Base-by-base conservation (phyloP, 2,797 vertebrate species). In the Melanotaenia boesemani region DNA sequence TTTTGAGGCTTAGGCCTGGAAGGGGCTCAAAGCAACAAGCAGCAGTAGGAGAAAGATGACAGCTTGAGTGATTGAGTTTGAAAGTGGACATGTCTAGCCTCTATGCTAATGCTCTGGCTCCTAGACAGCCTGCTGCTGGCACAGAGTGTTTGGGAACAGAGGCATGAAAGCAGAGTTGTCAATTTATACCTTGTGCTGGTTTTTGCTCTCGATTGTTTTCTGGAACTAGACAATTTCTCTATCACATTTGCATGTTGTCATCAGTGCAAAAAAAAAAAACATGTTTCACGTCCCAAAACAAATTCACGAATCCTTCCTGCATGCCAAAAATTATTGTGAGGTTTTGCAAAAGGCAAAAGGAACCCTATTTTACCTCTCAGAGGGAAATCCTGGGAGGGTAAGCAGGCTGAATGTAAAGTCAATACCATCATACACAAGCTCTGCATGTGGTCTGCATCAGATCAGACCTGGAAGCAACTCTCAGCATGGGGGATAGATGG, bases 61-160 rank as follows among this genome's bases (percentile, higher is more conserved):
- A 90, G 91, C 87, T 84, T 55, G 84, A 81, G 82, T 91, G 89
- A 90, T 82, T 82, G 86, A 79, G 79, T 88, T 88, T 90, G 78
- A 89, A 82, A 92, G 85, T 86, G 89, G 89, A 91, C 92, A 90
- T 94, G 92, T 94, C 93, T 94, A 82, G 91, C 87, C 82, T 86
- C 91, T 94, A 94, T 95, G 93, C 93, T 94, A 95, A 94, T 94
- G 89, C 85, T 84, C 81, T 78, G 86, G 84, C 85, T 89, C 77
- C 83, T 87, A 93, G 91, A 93, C 88, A 79, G 88, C 79, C 91
- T 82, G 86, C 76, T 87, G 74, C 79, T 89, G 81, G 84, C 74
- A 76, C 74, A 64, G 73, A 24, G 63, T 54, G 70, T 85, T 81
- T 67, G 75, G 63, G 50, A 72, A 46, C 73, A 60, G 70, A 59